Base-by-base conservation (phyloP, 1,140 invertebrate genomes). In the Lepeophtheirus salmonis region DNA sequence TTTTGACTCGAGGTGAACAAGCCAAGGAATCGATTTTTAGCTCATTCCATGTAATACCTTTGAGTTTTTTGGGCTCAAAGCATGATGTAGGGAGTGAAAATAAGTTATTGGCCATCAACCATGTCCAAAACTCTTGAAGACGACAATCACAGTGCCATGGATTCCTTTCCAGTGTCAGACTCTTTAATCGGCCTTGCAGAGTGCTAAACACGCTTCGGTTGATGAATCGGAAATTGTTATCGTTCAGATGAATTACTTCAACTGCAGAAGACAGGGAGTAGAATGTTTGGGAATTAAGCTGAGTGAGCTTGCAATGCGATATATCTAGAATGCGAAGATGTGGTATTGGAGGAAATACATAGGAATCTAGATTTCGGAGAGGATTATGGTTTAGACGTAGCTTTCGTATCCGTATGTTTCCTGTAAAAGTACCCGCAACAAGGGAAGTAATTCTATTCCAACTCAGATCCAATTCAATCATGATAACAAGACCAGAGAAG, bases 131-230 rank as follows among this genome's bases (percentile, higher is more conserved):
- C 17, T 80, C 80, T 50, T 83, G 77, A 54, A 90, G 69, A 54
- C 82, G 76, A 70, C 87, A 90, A 66, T 89, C 86, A 69, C 87
- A 90, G 63, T 76, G 76, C 87, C 87, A 90, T 16, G 81, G 84
- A 67, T 90, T 90, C 6, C 82, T 80, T 61, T 86, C 82, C 23
- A 89, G 68, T 1, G 78, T 78, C 2, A 89, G 70, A 0, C 83
- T 84, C 70, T 87, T 88, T n/a, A 89, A 68, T 62, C 78, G 77
- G 22, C 30, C 30, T 41, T 74, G 69, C 61, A 84, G 74, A 52
- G 77, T 77, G 65, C 79, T 79, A 65, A 86, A 80, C 14, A 81
- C 75, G 23, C 75, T 73, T 54, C 78, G 77, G 3, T 79, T 78
- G 1, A 86, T 67, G 62, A 78, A 79, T 58, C 77, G 73, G 20